phyloP scores from a whole-genome alignment of 1,140 invertebrate genomes.

The Meloidogyne floridensis region DNA sequence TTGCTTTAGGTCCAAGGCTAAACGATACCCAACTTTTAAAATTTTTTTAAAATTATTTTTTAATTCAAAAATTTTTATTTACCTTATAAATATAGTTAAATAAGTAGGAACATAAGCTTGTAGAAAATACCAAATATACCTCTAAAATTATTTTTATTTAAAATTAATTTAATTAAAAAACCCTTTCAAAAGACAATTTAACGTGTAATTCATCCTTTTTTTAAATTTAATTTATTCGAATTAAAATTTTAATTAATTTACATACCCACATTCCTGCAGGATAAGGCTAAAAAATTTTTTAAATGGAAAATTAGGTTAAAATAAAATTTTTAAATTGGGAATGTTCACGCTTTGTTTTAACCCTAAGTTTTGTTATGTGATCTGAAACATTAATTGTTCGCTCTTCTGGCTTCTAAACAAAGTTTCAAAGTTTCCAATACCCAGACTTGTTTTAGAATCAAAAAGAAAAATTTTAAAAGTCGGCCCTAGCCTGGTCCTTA shows the following conservation, averaged over 20 bases:
- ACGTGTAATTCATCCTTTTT: conserved; percentile 60
- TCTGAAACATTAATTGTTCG: too few species aligned
- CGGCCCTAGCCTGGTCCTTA: too few species aligned
- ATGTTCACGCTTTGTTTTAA: not conserved
- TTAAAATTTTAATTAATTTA: conserved; percentile 1
- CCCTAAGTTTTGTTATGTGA: too few species aligned
- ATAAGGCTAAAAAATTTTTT: conserved; percentile 49
- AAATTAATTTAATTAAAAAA: not conserved
- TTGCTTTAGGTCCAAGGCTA: conserved; percentile 61
- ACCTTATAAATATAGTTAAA: conserved; percentile 64
- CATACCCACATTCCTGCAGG: conserved; percentile 56
- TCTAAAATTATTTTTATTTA: not conserved
- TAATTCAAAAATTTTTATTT: not conserved
- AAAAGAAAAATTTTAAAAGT: too few species aligned
- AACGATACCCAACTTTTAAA: conserved; percentile 62
- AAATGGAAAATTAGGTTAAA: not conserved
- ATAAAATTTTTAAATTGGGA: not conserved
- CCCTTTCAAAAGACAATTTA: conserved; percentile 58
- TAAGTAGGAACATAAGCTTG: conserved; percentile 65
- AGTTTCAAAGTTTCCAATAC: too few species aligned
- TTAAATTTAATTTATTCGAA: not conserved
- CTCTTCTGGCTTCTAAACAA: too few species aligned
- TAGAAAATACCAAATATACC: conserved; percentile 61
- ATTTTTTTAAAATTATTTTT: not conserved
- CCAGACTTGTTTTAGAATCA: too few species aligned